Base-by-base conservation (phyloP, 2,113 vertebrate genomes). In the Peromyscus leucopus region DNA sequence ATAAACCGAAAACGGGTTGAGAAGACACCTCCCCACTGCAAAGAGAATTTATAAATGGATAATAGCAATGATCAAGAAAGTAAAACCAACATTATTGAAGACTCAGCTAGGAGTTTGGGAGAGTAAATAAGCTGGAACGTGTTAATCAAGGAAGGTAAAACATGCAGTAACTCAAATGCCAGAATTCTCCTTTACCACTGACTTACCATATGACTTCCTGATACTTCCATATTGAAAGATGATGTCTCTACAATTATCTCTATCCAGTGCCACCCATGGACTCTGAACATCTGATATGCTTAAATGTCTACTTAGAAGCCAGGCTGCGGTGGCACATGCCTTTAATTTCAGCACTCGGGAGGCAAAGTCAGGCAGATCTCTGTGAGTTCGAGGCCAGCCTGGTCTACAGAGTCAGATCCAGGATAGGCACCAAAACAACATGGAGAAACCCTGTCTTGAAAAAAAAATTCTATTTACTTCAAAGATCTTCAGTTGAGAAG, bases 221-320 rank as follows among this genome's bases (percentile, higher is more conserved):
- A 33, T 59, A 42, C 16, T 76, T 13, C 31, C 9, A 31, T 51
- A 46, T 55, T 78, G 21, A 85, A 24, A 46, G n/a, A 72, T 15
- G 5, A 7, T 69, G 4, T n/a, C 61, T 75, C 59, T 19, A 65
- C 51, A 86, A 39, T 55, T 55, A 63, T 59, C 0, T 7, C 61
- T 9, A 33, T 1, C 2, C 4, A 24, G 0, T 31, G 7, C 1
- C 9, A 42, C 0, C 26, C 24, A 6, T n/a, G 1, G 10, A 69
- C 28, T n/a, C 12, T 19, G 4, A 7, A 13, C 8, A 28, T 46
- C 5, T 51, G 21, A 22, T 26, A 7, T 16, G 5, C 8, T 51
- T 51, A 51, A 51, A 51, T 51, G 10, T 10, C 51, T 51, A 51
- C 51, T 51, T 51, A 51, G 51, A 51, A 51, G 7, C 51, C 51